Base-by-base conservation (phyloP, 1,140 invertebrate genomes). In the Helicoverpa zea region DNA sequence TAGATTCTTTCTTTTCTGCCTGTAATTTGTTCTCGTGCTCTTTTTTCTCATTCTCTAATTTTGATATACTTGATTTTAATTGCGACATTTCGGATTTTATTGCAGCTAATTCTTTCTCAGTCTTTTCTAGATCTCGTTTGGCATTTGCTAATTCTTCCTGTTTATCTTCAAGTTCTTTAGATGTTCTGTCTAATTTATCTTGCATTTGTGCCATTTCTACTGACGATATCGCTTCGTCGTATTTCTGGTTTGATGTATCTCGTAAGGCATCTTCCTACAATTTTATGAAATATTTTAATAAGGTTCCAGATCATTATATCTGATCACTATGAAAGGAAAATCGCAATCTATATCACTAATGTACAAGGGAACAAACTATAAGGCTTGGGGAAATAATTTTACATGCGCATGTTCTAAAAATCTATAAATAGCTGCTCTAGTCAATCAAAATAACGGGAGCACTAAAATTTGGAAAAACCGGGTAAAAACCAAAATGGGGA, bases 41-140 rank as follows among this genome's bases (percentile, higher is more conserved):
- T 95, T 96, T 94, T 86, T 95, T 95, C 90, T 95, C 96, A 92
- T 94, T 96, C 93, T 95, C 96, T 43, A 96, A 94, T 87, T 97
- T 97, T 47, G 96, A 96, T 52, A 97, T 88, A 85, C 97, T 97
- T 70, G 96, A 95, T 82, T 96, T 96, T 2, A 95, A 56, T 52
- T 95, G 93, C 0, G 90, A 84, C 16, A 96, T 64, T 83, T 97
- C 95, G n/a, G 90, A 81, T 82, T 95, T 94, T 43, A 96, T 77
- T 81, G 94, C 93, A 5, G 92, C 92, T 63, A 96, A 83, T 89
- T 96, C 95, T 80, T 94, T 92, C 83, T 94, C 91, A 73, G 90
- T 86, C 30, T 90, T 88, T 79, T 54, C 83, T 23, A 95, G 61
- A 51, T 95, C 91, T 80, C 86, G 84, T 83, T 91, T 94, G 29